These are phyloP conservation scores for Triplophysa yarkandensis DNA, from an alignment of 2,797 vertebrate genomes.

Conservation along the genomic window DNA sequence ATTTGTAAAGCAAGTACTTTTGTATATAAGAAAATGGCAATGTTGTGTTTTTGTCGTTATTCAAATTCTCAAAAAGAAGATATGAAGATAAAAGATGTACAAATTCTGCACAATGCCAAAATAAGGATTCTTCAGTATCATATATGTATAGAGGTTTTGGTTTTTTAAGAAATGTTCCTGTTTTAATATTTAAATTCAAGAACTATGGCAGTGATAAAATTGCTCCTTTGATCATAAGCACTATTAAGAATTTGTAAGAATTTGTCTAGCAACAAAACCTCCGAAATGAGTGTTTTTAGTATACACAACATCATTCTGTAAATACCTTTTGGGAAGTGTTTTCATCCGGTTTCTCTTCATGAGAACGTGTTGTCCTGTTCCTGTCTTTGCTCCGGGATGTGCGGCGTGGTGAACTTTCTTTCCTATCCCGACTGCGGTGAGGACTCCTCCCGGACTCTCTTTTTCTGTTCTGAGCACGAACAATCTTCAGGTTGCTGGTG, in stretches of 20 bases:
- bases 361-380: slow-evolving; percentile 28
- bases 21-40: neutral
- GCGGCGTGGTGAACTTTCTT: slow-evolving; percentile 61
- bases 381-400: slow-evolving; percentile 20
- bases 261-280: too few relatives aligned
- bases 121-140: too few relatives aligned
- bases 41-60: too few relatives aligned
- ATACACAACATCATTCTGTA: neutral
- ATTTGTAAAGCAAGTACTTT: neutral
- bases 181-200: too few relatives aligned
- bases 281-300: neutral
- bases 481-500: slow-evolving; percentile 94
- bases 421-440: slow-evolving; percentile 61
- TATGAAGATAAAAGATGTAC: too few relatives aligned
- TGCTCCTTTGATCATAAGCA: too few relatives aligned
- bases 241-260: too few relatives aligned
- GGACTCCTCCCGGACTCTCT: slow-evolving; percentile 70
- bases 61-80: too few relatives aligned
- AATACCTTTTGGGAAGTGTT: slow-evolving; percentile 40
- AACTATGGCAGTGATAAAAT: too few relatives aligned
- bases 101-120: too few relatives aligned
- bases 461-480: slow-evolving; percentile 82
- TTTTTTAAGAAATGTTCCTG: too few relatives aligned
- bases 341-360: slow-evolving; percentile 32
- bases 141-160: too few relatives aligned